Base-by-base conservation (phyloP, 92 coral and sea anemone species). In the Chrysogorgia sp. region DNA sequence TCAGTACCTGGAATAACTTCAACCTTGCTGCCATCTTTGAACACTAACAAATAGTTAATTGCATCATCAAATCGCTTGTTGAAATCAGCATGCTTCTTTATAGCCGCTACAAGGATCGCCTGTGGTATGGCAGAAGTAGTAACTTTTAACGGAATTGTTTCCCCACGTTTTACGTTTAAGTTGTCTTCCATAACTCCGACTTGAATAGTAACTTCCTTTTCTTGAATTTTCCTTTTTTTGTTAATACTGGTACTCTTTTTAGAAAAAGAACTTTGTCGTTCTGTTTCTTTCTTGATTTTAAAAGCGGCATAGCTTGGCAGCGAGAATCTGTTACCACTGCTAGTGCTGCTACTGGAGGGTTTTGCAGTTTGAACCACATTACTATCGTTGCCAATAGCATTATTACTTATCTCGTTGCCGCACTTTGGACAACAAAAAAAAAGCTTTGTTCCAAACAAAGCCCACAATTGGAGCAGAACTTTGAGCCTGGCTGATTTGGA, bases 11-110 rank as follows among this genome's bases (percentile, higher is more conserved):
- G 90, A 30, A 86, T 34, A 45, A 67, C 32, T 3, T 82, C 76
- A 17, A 87, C 75, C 28, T 72, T 80, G 40, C 71, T 83, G 56
- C 86, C 88, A 68, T 88, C 91, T 75, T 79, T 83, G 67, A 83
- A 83, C 47, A 66, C 81, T 24, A 67, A 26, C 33, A 12, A 10
- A 22, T 67, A 67, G 74, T 40, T 37, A 4, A 33, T 20, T 67
- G 13, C 34, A 47, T 1, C 26, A 28, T 68, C 76, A 59, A 88
- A 88, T 47, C 84, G 82, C 64, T 81, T 75, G 76, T 87, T 87
- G 77, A 83, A 87, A 40, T 76, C 80, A 35, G 78, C 25, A 40
- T 87, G 90, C 75, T 83, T 87, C 41, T 66, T 79, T 5, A 83
- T 22, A 24, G 82, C 84, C 9, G 77, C 82, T 21, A 24, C 69